Evolutionary conservation across 92 coral and sea anemone species (phyloP), one percentile per base, ranked within the genome.

Genomic region (Epizoanthus fatuus): DNA sequence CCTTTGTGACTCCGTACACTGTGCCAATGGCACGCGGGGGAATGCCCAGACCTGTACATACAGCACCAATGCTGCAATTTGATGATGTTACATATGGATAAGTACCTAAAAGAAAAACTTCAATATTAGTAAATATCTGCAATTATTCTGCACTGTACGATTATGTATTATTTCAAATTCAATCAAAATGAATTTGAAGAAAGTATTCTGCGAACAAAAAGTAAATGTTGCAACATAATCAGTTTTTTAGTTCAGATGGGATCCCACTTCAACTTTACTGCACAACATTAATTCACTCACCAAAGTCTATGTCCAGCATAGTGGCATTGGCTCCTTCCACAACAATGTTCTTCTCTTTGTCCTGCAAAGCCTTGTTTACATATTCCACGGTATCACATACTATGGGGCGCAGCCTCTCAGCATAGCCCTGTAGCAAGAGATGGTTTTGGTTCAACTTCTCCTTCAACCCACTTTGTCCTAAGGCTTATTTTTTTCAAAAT

Each of bases 251-350:
- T 42, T 52, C 17, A 4, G 52, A 9, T 53, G 22, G 32, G 45
- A 16, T 37, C 17, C 45, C 9, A 49, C 2, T 49, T 12, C 13
- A 49, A 10, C 53, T 8, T 49, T 29, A 29, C 35, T 29, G 35
- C 53, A 19, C 44, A 80, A 32, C n/a, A 12, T 13, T 58, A 52
- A 42, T 5, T 17, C 65, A 20, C 98, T 86, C 78, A 97, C 99
- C 99, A 80, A 95, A 95, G 90, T 97, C 99, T 64, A 97, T 97
- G 84, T 97, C 99, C 86, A 97, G 87, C 95, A 97, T 89, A 29
- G 96, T 84, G 2, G 99, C 99, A 86, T 97, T 97, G 13, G 99
- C 99, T 54, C 99, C 99, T 81, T 97, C 99, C 37, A 93, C 93
- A 1, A 97, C 74, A 68, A 97, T 88, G 14, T 75, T 81, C 57